Conservation (phyloP, 2,797 vertebrate species). For the Epinephelus malabaricus region DNA sequence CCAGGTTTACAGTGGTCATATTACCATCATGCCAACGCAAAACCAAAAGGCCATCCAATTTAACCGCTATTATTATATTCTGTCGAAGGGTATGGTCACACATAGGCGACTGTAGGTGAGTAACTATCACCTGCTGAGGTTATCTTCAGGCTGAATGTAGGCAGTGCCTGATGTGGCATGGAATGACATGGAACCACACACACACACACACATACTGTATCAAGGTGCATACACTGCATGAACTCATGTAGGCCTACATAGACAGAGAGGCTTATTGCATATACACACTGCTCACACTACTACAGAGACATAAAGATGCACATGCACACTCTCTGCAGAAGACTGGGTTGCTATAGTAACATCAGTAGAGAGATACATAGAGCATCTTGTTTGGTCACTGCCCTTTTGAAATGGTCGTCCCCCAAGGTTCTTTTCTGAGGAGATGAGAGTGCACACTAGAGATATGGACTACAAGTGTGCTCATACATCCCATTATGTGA, state of each 20-base stretch:
- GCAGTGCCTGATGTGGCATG: too few relatives aligned
- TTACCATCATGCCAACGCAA: too few relatives aligned
- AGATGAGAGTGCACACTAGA: constrained; percentile 36
- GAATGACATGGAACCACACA: not conserved
- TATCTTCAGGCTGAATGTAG: too few relatives aligned
- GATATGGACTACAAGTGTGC: constrained; percentile 2
- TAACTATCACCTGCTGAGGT: too few relatives aligned
- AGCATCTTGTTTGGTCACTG: constrained; percentile 71
- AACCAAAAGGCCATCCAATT: too few relatives aligned
- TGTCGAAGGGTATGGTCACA: not conserved
- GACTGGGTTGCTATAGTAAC: constrained; percentile 71
- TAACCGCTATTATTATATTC: too few relatives aligned
- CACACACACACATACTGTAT: not conserved
- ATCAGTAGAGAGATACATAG: constrained; percentile 42
- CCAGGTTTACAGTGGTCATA: too few relatives aligned
- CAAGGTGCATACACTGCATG: not conserved
- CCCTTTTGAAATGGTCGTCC: constrained; percentile 55
- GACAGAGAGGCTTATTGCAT: constrained; percentile 1
- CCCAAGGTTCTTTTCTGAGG: constrained; percentile 28
- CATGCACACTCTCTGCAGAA: constrained; percentile 35
- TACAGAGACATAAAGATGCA: constrained; percentile 11
- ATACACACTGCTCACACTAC: constrained; percentile 3
- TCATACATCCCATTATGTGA: not conserved
- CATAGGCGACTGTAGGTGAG: too few relatives aligned
- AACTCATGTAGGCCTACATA: not conserved